These are phyloP conservation scores for Steinernema hermaphroditum DNA, from an alignment of 2,888 invertebrate species.

Conservation along the genomic window DNA sequence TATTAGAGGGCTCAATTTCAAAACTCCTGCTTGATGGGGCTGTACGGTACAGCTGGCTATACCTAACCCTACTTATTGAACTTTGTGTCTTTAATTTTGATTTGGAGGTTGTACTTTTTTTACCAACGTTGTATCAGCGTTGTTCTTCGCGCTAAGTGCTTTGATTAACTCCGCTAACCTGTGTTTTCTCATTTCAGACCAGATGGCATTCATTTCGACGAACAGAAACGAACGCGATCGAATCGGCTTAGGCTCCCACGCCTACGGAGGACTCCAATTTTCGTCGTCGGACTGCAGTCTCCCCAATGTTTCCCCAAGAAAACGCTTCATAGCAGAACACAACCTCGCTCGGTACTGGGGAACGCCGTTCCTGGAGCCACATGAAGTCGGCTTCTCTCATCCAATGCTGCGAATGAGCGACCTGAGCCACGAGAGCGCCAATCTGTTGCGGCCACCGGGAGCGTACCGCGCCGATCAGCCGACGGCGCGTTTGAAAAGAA, in stretches of 20 bases:
- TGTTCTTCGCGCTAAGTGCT: too few species aligned
- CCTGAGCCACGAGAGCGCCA: background rate
- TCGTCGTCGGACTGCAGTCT: background rate
- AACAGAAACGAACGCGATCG: background rate
- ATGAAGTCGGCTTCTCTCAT: background rate
- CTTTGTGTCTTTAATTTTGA: too few species aligned
- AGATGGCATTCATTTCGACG: background rate
- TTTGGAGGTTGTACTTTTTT: too few species aligned
- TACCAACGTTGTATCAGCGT: too few species aligned
- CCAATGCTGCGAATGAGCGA: background rate
- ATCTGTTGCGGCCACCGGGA: background rate
- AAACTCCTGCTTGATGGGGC: too few species aligned
- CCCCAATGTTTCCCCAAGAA: background rate
- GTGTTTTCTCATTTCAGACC: background rate
- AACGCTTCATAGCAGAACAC: background rate
- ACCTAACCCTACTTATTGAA: too few species aligned
- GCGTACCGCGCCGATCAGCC: constrained; percentile 15
- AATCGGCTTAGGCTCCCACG: background rate
- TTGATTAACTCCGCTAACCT: too few species aligned
- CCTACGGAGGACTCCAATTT: background rate
- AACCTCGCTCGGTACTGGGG: background rate
- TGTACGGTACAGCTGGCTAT: too few species aligned
- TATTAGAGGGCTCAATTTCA: too few species aligned
- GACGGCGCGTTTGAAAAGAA: background rate
- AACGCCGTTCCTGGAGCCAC: background rate